Conservation (phyloP, 2,888 invertebrate genomes). For the Molorchus minor region DNA sequence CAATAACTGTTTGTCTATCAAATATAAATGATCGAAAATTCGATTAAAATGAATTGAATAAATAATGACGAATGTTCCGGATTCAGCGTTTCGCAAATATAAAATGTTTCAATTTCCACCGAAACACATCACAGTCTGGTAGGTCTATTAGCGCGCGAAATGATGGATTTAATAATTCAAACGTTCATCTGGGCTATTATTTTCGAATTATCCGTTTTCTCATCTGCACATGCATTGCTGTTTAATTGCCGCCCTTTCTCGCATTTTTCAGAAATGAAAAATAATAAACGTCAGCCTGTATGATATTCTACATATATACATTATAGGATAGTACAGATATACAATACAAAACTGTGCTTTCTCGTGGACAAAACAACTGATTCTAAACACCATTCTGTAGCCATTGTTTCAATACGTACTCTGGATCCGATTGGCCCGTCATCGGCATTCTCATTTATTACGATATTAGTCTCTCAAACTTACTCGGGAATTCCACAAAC, state of each 20-base stretch:
- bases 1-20: constrained; percentile 46
- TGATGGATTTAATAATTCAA: constrained; percentile 45
- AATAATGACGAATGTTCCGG: constrained; percentile 41
- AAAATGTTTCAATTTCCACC: constrained; percentile 45
- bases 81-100: constrained; percentile 38
- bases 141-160: constrained; percentile 39
- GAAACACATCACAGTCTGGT: constrained; percentile 35
- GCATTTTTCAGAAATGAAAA: too few relatives aligned
- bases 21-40: constrained; percentile 49
- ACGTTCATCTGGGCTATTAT: constrained; percentile 39
- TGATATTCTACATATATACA: background rate
- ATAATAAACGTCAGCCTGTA: too few relatives aligned
- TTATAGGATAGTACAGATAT: background rate
- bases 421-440: too few relatives aligned
- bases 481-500: too few relatives aligned
- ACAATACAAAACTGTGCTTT: too few relatives aligned
- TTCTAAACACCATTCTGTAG: too few relatives aligned
- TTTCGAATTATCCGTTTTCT: constrained; percentile 16
- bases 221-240: constrained; percentile 8
- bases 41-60: constrained; percentile 47
- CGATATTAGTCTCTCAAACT: too few relatives aligned
- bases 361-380: too few relatives aligned
- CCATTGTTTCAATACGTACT: too few relatives aligned
- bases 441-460: too few relatives aligned
- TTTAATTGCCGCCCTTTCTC: too few relatives aligned